Percentiles rank a stretch among this genome's conserved stretches.
phyloP scores from a whole-genome alignment of 2,888 invertebrate species.

The Apamea crenata region DNA sequence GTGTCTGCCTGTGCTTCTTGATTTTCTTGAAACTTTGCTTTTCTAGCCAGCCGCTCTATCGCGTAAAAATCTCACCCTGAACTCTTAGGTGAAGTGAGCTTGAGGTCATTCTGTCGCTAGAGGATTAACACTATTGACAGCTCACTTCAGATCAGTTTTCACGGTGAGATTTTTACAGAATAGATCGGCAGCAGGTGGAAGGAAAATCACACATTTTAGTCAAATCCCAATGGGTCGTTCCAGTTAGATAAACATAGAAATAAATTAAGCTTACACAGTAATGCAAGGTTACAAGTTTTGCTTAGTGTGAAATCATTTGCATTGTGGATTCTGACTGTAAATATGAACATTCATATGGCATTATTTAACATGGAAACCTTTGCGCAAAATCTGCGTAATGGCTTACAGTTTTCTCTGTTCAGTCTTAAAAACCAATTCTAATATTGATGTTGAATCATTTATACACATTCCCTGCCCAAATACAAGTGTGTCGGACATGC shows the following conservation, averaged over 20 bases:
- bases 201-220: neutral
- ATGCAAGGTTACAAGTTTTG: too few relatives aligned
- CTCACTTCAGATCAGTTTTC: neutral
- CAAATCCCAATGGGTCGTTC: too few relatives aligned
- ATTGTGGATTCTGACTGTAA: too few relatives aligned
- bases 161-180: neutral
- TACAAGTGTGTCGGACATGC: too few relatives aligned
- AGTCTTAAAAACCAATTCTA: too few relatives aligned
- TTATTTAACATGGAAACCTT: too few relatives aligned
- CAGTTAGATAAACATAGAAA: neutral
- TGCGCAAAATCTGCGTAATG: neutral
- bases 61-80: neutral
- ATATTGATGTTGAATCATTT: too few relatives aligned
- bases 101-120: neutral
- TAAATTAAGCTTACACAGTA: too few relatives aligned
- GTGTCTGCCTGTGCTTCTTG: neutral
- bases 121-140: too few relatives aligned
- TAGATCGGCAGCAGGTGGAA: neutral
- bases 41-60: neutral
- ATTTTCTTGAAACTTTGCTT: slow-evolving; percentile 8
- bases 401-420: neutral
- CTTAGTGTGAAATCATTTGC: too few relatives aligned
- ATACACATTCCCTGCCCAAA: too few relatives aligned
- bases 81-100: neutral
- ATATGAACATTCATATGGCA: neutral